Base-by-base conservation (phyloP, 2,888 invertebrate genomes). In the Brachypalpus laphriformis region DNA sequence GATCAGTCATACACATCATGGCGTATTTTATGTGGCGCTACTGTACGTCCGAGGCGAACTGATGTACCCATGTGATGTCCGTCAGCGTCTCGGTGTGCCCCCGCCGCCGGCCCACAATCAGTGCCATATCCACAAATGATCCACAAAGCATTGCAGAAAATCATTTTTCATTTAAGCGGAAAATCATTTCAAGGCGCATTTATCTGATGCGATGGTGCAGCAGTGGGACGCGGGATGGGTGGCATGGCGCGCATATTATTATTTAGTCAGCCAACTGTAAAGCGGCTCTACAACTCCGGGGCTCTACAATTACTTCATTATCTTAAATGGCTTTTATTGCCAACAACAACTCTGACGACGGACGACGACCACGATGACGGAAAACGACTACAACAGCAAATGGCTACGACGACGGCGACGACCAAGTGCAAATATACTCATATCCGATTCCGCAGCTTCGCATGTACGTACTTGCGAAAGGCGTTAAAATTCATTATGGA, bases 401-500 rank as follows among this genome's bases (percentile, higher is more conserved):
- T 51, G 18, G 22, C 63, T 25, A 49, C 75, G n/a, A 6, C 61
- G 8, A 25, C 66, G 54, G 16, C 66, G 61, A 59, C 70, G 80
- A 65, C 75, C 83, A 80, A 74, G 68, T 70, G 81, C 71, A 85
- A 85, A 80, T 61, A 80, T 61, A 85, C 81, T 85, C 85, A 81
- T 66, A 85, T 85, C 85, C 85, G 75, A 81, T 81, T 80, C 66
- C 63, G 22, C 68, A 71, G 68, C 51, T 61, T 70, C 77, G 77
- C 78, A 40, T 72, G 66, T 68, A 75, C 25, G 54, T 42, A 80
- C 74, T 80, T 83, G 85, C 85, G 85, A 85, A 85, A 85, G 85
- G 85, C 85, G 85, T 85, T 85, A 81, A 85, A 85, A 85, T 85
- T 85, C 85, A 85, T 85, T 81, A 85, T 81, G 81, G 85, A 76